Percentiles rank a stretch among this genome's conserved stretches.
Evolutionary conservation across 1,140 invertebrate genomes (phyloP).

Genomic region (Aleiodes sp.): DNA sequence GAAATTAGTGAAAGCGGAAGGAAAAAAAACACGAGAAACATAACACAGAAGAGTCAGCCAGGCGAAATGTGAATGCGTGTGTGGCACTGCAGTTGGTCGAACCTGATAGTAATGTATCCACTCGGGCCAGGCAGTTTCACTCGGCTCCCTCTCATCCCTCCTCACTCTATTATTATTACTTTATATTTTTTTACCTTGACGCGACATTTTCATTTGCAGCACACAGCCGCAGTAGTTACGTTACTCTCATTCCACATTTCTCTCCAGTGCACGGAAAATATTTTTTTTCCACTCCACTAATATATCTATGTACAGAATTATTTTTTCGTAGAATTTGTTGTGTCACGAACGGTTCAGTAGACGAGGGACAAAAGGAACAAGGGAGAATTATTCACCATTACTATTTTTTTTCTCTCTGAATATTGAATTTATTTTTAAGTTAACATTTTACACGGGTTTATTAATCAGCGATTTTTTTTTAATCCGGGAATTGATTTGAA

Average conservation of each 20-base stretch:
- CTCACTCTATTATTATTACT: not conserved
- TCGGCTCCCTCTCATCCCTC: not conserved
- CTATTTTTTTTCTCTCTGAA: not conserved
- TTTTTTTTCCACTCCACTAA: too few species aligned
- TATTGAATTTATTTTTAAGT: not conserved
- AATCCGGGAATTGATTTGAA: not conserved
- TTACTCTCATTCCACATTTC: not conserved
- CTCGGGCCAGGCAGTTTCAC: constrained; percentile 5
- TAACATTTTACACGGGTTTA: not conserved
- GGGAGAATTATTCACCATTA: not conserved
- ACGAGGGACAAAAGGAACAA: not conserved
- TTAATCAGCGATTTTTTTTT: too few species aligned
- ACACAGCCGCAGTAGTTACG: constrained; percentile 2
- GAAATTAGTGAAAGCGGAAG: constrained; percentile 10
- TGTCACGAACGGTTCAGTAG: not conserved
- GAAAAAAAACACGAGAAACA: constrained; percentile 7
- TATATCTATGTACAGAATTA: not conserved
- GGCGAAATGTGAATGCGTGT: constrained; percentile 24
- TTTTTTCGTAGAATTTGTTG: not conserved
- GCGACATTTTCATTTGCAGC: constrained; percentile 27
- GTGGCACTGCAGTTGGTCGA: constrained; percentile 23
- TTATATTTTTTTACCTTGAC: not conserved
- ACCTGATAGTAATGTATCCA: constrained; percentile 27
- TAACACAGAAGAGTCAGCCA: constrained; percentile 25
- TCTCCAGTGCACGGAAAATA: not conserved